A percentile compares a stretch with the other conserved stretches of the same genome.
These are phyloP conservation scores for Pangasius djambal DNA, from an alignment of 2,797 vertebrate genomes.

Conservation along the genomic window DNA sequence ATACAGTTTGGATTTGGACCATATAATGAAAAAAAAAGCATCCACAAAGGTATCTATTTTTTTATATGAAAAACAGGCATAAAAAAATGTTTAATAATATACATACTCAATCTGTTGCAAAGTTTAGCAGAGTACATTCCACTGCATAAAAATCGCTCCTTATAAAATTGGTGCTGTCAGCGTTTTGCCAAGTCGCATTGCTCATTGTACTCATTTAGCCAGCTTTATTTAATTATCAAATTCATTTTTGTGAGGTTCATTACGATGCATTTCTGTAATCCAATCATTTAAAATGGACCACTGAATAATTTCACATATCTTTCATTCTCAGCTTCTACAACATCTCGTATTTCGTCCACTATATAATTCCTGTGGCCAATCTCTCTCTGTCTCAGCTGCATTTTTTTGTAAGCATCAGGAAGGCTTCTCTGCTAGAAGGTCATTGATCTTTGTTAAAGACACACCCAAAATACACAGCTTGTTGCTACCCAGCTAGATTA, in stretches of 20 bases:
- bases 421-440: conserved; percentile 9
- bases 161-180: conserved; percentile 60
- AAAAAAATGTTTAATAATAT: background rate
- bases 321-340: background rate
- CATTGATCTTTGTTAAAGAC: conserved; percentile 40
- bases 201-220: conserved; percentile 53
- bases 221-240: conserved; percentile 68
- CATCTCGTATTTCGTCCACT: background rate
- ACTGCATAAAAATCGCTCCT: conserved; percentile 44
- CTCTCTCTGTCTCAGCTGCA: background rate
- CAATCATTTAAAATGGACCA: conserved; percentile 6
- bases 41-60: background rate
- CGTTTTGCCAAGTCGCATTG: conserved; percentile 49
- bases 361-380: background rate
- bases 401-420: background rate
- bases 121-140: conserved; percentile 28
- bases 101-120: conserved; percentile 30
- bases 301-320: background rate
- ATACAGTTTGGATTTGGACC: background rate
- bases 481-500: conserved; percentile 50
- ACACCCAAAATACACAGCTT: conserved; percentile 49
- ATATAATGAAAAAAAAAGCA: background rate
- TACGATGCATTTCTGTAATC: conserved; percentile 8
- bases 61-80: background rate
- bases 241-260: conserved; percentile 33